Conservation (phyloP, 2,113 vertebrate species). For the Cichladusa arquata region DNA sequence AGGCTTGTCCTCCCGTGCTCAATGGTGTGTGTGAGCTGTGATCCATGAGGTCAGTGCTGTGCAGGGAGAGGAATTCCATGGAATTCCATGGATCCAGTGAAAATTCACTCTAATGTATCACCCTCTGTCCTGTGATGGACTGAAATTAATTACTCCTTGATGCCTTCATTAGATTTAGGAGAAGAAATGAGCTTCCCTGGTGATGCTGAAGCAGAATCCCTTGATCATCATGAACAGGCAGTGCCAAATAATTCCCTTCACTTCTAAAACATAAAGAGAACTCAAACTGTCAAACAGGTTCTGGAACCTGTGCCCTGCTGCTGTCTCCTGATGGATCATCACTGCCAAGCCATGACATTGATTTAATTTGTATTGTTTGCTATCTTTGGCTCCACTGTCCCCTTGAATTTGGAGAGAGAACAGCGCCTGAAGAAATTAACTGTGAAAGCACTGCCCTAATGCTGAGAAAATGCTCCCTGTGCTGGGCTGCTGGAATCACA, state of each 20-base stretch:
- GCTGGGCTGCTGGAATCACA: background rate
- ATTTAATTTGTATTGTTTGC: background rate
- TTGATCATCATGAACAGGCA: background rate
- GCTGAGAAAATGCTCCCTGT: rapidly evolving
- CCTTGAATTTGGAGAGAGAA: background rate
- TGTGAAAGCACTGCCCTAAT: background rate
- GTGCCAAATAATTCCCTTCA: background rate
- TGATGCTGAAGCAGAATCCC: too few species aligned
- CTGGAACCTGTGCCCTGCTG: background rate
- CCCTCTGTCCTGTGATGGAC: background rate
- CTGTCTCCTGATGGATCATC: background rate
- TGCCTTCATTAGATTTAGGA: background rate
- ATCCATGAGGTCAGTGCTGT: background rate
- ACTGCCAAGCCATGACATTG: background rate
- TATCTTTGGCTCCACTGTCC: background rate
- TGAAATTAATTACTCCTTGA: too few species aligned
- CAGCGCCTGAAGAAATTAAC: background rate
- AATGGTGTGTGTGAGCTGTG: background rate
- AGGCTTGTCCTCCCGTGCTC: background rate
- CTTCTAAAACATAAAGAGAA: background rate
- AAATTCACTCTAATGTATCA: background rate
- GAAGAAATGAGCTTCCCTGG: background rate
- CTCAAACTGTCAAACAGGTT: background rate
- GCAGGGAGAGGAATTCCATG: background rate
- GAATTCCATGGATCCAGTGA: background rate